These are phyloP conservation scores for Gobio occitaniae DNA, from an alignment of 2,797 vertebrate species.

Conservation along the genomic window DNA sequence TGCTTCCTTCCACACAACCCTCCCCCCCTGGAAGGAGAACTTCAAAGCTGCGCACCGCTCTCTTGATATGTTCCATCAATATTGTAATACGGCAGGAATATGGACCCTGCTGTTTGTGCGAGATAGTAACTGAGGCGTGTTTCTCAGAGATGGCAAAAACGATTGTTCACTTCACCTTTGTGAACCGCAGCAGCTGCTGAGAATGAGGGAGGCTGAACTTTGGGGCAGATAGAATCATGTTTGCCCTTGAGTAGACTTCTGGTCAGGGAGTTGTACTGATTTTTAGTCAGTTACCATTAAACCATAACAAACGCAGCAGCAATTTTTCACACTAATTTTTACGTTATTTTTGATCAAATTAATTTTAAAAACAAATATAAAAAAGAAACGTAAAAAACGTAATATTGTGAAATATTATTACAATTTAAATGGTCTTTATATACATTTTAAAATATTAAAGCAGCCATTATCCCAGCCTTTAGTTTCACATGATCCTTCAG, in stretches of 20 bases:
- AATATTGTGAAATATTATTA: not conserved
- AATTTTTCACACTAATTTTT: not conserved
- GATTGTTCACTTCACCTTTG: slow-evolving; percentile 51
- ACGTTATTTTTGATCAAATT: not conserved
- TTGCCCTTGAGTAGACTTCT: slow-evolving; percentile 36
- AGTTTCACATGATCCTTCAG: not conserved
- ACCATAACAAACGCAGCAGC: not conserved
- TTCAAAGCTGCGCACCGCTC: slow-evolving; percentile 81
- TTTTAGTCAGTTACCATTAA: not conserved
- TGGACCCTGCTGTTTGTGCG: slow-evolving; percentile 79
- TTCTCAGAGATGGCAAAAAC: slow-evolving; percentile 61
- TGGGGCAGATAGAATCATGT: slow-evolving; percentile 9
- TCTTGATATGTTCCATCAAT: slow-evolving; percentile 85
- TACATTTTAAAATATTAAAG: not conserved
- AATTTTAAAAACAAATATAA: not conserved
- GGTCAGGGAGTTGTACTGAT: not conserved
- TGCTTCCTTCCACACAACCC: slow-evolving; percentile 71
- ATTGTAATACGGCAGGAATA: slow-evolving; percentile 84
- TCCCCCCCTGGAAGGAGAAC: slow-evolving; percentile 78
- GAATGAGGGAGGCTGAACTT: slow-evolving; percentile 21
- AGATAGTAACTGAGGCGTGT: slow-evolving; percentile 78
- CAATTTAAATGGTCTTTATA: not conserved
- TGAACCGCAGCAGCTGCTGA: slow-evolving; percentile 31
- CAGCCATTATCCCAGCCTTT: not conserved
- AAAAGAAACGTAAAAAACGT: not conserved